These are phyloP conservation scores for Emys orbicularis DNA, from an alignment of 2,797 vertebrate genomes.

Conservation along the genomic window DNA sequence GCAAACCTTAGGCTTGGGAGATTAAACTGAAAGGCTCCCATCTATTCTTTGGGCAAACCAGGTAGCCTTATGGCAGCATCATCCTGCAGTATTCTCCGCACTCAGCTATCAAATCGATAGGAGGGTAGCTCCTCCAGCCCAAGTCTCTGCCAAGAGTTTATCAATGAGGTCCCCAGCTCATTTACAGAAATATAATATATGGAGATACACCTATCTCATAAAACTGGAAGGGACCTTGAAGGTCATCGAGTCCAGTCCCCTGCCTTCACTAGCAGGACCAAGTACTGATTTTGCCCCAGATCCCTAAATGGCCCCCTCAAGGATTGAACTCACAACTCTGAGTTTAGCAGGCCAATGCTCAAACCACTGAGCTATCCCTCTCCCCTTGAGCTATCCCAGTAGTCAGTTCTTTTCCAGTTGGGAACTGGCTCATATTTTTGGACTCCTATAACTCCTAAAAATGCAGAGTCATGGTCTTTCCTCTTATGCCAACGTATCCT, in stretches of 20 bases:
- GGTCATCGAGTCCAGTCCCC: too few relatives aligned
- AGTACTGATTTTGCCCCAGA: too few relatives aligned
- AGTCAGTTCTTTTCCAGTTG: background rate
- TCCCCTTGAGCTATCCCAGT: too few relatives aligned
- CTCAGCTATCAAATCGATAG: background rate
- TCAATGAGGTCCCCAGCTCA: background rate
- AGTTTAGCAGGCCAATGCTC: too few relatives aligned
- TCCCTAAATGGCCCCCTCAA: too few relatives aligned
- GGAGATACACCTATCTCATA: too few relatives aligned
- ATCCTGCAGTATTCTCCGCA: background rate
- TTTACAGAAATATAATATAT: background rate
- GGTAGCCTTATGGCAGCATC: background rate
- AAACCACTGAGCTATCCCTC: too few relatives aligned
- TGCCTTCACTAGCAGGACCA: too few relatives aligned
- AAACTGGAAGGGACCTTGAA: too few relatives aligned
- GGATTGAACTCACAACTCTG: too few relatives aligned
- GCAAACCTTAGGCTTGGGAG: background rate
- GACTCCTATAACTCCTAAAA: background rate
- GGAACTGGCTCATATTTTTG: background rate
- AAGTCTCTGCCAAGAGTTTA: background rate
- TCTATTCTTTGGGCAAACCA: background rate
- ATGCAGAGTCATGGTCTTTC: background rate
- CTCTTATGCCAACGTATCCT: background rate
- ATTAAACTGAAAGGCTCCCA: background rate
- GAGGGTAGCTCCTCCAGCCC: background rate